Evolutionary conservation across 2,888 invertebrate genomes (phyloP).

Genomic region (Tetrapedia diversipes): DNA sequence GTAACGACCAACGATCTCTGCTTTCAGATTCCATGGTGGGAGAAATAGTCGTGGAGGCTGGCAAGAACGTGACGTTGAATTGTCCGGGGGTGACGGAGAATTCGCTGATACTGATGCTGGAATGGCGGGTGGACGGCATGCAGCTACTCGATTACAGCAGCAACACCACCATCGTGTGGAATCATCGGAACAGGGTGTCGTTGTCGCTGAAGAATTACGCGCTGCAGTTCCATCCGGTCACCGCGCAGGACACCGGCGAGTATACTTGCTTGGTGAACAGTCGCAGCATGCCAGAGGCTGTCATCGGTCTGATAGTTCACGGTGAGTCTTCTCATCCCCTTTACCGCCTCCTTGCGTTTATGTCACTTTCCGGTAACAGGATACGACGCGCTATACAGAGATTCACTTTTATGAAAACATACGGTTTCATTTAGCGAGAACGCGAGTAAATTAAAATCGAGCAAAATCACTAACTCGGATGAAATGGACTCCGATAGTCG

Average conservation of each 20-base stretch:
- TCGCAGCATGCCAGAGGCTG: slow-evolving; percentile 87
- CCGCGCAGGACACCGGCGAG: slow-evolving; percentile 87
- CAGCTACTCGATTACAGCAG: slow-evolving; percentile 84
- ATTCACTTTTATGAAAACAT: background rate
- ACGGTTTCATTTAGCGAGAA: background rate
- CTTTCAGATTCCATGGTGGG: slow-evolving; percentile 86
- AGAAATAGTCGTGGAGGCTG: slow-evolving; percentile 86
- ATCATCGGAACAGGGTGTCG: slow-evolving; percentile 84
- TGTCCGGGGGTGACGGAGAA: slow-evolving; percentile 89
- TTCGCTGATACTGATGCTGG: slow-evolving; percentile 86
- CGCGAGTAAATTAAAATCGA: too few relatives aligned
- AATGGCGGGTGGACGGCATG: slow-evolving; percentile 85
- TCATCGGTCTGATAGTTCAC: slow-evolving; percentile 87
- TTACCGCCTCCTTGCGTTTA: background rate
- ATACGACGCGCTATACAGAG: background rate
- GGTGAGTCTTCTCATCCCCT: slow-evolving; percentile 83
- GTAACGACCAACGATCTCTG: slow-evolving; percentile 49
- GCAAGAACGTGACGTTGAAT: slow-evolving; percentile 86
- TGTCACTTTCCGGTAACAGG: background rate
- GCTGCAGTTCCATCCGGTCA: slow-evolving; percentile 86
- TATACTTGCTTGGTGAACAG: slow-evolving; percentile 89
- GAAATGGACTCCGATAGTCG: background rate
- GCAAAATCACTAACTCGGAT: too few relatives aligned
- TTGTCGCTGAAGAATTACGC: slow-evolving; percentile 86
- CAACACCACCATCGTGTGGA: slow-evolving; percentile 84